Base-by-base conservation (phyloP, 2,888 invertebrate genomes). In the Athetis lepigone region DNA sequence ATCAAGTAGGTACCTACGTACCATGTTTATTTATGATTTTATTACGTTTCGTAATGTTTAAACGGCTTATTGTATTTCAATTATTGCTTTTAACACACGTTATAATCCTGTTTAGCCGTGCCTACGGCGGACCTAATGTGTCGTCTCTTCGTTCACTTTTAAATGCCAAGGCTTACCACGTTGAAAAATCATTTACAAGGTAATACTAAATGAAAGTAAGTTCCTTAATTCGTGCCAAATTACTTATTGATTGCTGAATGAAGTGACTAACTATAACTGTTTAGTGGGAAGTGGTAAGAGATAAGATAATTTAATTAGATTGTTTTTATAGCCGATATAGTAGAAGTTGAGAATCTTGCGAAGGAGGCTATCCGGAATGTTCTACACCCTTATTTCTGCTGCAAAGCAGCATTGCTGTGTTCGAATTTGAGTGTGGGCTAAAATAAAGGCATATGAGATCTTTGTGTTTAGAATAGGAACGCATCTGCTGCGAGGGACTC, bases 141-240 rank as follows among this genome's bases (percentile, higher is more conserved):
- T 87, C 86, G 85, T 90, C 85, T 88, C 85, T 88, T 90, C 83
- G 85, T 85, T 87, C 82, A 76, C 70, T 83, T 77, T 80, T 79
- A 90, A 92, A 92, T 91, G 92, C 86, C 92, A 92, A 92, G 91
- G 92, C 72, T 77, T 62, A 27, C 63, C 65, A 70, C 13, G 62
- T 70, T 82, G 79, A 84, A 88, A 85, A 85, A 83, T 77, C 77
- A 67, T 79, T 67, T 72, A 68, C 80, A 84, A 86, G 83, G 82
- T 82, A 78, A 83, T 79, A 69, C 59, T 70, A 37, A 56, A 75
- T 84, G 82, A 82, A 84, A 85, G 84, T 82, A 79, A 67, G 65
- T 70, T 73, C 70, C 64, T 74, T 59, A 47, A 58, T 61, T 70
- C 56, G 57, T 76, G 58, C 33, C 57, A 60, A 51, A 68, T 54